phyloP scores from a whole-genome alignment of 2,888 invertebrate genomes.

The Merodon equestris region DNA sequence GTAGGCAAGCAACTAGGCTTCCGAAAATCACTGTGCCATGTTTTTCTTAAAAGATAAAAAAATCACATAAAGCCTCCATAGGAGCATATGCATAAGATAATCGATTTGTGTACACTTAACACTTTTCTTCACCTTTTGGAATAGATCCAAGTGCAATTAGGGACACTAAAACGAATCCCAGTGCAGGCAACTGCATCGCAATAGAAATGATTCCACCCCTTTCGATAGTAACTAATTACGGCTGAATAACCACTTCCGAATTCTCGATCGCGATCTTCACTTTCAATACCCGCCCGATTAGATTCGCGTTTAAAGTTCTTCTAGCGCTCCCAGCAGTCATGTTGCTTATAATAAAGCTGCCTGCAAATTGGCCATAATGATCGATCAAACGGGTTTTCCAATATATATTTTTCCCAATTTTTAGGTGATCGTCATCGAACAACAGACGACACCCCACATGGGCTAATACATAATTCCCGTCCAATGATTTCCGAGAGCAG shows the following conservation, averaged over 20 bases:
- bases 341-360: conserved; percentile 42
- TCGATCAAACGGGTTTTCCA: conserved; percentile 47
- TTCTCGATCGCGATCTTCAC: conserved; percentile 10
- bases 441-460: conserved; percentile 14
- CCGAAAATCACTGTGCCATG: no score
- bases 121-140: conserved; percentile 40
- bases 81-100: no score
- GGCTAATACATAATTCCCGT: conserved; percentile 23
- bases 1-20: no score
- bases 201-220: not conserved
- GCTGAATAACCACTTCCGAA: not conserved
- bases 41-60: no score
- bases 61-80: no score
- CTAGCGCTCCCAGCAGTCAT: conserved; percentile 33
- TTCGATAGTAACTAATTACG: not conserved
- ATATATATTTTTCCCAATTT: conserved; percentile 12
- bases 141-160: conserved; percentile 34
- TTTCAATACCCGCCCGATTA: conserved; percentile 45
- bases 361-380: conserved; percentile 26
- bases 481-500: conserved; percentile 19
- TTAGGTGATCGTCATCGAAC: conserved; percentile 42
- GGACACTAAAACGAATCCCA: conserved; percentile 24
- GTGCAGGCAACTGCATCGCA: conserved; percentile 26
- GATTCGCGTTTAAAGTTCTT: conserved; percentile 52
- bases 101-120: no score